Conservation (phyloP, 2,888 invertebrate species). For the Idaea aversata region DNA sequence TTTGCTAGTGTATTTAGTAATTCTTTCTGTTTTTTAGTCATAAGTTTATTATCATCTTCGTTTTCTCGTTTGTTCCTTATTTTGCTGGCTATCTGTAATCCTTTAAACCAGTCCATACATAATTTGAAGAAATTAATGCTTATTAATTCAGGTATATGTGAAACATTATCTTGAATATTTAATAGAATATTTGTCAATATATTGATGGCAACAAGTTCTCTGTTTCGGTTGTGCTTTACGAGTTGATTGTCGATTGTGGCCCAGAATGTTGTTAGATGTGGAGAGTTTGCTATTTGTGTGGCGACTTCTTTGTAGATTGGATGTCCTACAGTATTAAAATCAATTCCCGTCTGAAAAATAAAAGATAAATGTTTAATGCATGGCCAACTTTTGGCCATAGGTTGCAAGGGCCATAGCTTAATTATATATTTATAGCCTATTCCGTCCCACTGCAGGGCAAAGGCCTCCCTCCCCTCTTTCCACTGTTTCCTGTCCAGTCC, state of each 20-base stretch:
- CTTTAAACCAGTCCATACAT: constrained; percentile 82
- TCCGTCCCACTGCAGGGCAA: no score
- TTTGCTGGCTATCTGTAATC: constrained; percentile 77
- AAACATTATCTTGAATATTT: constrained; percentile 66
- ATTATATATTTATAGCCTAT: no score
- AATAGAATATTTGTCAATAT: constrained; percentile 79
- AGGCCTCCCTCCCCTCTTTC: no score
- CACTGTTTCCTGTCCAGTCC: no score
- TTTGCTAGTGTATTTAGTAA: constrained; percentile 74
- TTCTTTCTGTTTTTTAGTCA: constrained; percentile 79
- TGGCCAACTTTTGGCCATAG: no score
- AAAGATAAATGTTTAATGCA: constrained; percentile 9
- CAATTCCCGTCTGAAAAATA: constrained; percentile 79
- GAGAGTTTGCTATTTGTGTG: constrained; percentile 72
- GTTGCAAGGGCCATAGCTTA: no score
- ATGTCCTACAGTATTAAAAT: constrained; percentile 80
- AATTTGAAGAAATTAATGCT: constrained; percentile 83
- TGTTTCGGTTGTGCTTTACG: constrained; percentile 75
- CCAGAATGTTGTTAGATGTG: constrained; percentile 80
- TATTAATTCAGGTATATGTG: constrained; percentile 78
- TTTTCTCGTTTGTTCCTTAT: constrained; percentile 74
- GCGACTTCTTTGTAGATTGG: constrained; percentile 83
- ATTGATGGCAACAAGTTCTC: constrained; percentile 81
- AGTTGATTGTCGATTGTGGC: constrained; percentile 67
- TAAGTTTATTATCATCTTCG: constrained; percentile 72